Conservation (phyloP, 2,797 vertebrate genomes). For the Neomorphus geoffroyi region DNA sequence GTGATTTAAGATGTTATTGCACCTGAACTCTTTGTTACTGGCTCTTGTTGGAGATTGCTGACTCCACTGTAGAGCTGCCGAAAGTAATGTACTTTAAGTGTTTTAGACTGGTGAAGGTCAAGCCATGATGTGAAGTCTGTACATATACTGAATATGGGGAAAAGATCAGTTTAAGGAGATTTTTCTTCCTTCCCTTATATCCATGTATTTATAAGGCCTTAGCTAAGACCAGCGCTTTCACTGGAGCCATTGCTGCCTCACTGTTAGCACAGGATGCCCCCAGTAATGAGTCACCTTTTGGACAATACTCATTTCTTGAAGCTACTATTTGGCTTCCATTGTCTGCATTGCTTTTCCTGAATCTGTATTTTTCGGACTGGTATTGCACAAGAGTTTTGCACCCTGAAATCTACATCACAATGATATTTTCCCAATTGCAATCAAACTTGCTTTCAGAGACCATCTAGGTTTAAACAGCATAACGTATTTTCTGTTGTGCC, state of each 20-base stretch:
- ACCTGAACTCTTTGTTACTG: conserved; percentile 67
- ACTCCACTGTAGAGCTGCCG: conserved; percentile 37
- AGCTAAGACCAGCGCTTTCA: neutral
- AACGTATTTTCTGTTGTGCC: neutral
- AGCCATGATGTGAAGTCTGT: neutral
- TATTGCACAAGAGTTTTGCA: neutral
- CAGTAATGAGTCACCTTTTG: neutral
- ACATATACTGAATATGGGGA: neutral
- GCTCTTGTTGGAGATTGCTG: conserved; percentile 42
- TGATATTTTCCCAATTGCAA: neutral
- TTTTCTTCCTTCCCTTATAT: neutral
- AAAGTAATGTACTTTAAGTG: conserved; percentile 48
- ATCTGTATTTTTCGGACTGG: neutral
- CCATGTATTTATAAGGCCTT: neutral
- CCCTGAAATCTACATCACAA: neutral
- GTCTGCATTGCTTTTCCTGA: neutral
- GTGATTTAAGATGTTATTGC: conserved; percentile 67
- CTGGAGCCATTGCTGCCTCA: neutral
- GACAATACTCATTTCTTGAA: neutral
- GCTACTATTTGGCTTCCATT: neutral
- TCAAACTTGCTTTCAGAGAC: neutral
- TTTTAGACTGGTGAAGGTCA: conserved; percentile 34
- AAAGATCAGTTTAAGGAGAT: neutral
- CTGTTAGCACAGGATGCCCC: neutral
- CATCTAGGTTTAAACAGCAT: neutral